These are phyloP conservation scores for Sebastes trivittatus DNA, from an alignment of 2,797 vertebrate genomes.

Conservation along the genomic window DNA sequence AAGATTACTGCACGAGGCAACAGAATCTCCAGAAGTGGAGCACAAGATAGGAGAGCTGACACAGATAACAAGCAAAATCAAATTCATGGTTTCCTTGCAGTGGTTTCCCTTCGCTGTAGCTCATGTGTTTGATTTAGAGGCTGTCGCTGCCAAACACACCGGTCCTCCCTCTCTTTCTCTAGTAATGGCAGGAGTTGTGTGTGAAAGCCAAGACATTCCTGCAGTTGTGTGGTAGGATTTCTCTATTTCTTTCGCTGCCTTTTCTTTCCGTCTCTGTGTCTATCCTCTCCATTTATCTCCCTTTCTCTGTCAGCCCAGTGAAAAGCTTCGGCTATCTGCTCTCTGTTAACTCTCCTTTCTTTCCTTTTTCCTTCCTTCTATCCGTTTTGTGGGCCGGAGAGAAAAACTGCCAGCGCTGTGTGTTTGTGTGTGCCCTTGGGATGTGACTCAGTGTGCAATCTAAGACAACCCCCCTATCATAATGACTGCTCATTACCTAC, in stretches of 20 bases:
- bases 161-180: conserved; percentile 37
- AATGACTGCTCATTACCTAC: conserved; percentile 76
- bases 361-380: conserved; percentile 36
- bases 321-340: conserved; percentile 68
- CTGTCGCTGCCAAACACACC: conserved; percentile 57
- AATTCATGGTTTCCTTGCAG: conserved; percentile 69
- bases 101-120: conserved; percentile 53
- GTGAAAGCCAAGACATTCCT: conserved; percentile 75
- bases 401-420: conserved; percentile 48
- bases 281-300: conserved; percentile 33
- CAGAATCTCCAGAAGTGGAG: conserved; percentile 34
- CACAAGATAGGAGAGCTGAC: conserved; percentile 44
- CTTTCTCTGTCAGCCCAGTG: conserved; percentile 42
- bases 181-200: conserved; percentile 60
- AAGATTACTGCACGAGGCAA: conserved; percentile 12
- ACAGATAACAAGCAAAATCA: conserved; percentile 64
- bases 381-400: conserved; percentile 39
- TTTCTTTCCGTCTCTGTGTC: conserved; percentile 14
- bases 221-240: conserved; percentile 66
- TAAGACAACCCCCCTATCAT: conserved; percentile 71
- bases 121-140: conserved; percentile 69
- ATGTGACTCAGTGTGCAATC: conserved; percentile 67
- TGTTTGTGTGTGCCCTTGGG: conserved; percentile 21
- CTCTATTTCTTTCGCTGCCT: conserved; percentile 39
- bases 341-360: conserved; percentile 58